Evolutionary conservation across 2,797 vertebrate species (phyloP).

Genomic region (Amniataba percoides): DNA sequence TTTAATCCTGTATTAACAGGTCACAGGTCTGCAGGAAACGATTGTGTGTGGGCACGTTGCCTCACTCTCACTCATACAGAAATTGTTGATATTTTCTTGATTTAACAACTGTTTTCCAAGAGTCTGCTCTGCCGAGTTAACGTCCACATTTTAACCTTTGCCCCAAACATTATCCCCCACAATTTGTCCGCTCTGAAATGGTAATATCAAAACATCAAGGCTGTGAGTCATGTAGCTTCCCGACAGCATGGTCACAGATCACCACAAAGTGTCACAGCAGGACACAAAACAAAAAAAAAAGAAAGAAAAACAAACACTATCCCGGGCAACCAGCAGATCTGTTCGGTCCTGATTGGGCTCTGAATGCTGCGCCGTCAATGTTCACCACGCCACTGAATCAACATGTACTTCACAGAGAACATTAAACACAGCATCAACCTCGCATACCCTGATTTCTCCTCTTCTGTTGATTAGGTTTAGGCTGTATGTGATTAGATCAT

Average conservation of each 20-base stretch:
- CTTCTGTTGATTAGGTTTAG: neutral
- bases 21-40: neutral
- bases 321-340: conserved; percentile 10
- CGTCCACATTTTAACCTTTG: neutral
- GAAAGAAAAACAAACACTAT: conserved; percentile 22
- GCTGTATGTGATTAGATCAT: neutral
- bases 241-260: conserved; percentile 20
- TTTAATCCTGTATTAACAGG: conserved; percentile 5
- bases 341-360: conserved; percentile 7
- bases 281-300: conserved; percentile 16
- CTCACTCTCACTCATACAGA: neutral
- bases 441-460: neutral
- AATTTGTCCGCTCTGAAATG: conserved; percentile 12
- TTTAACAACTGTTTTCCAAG: neutral
- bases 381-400: neutral
- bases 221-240: conserved; percentile 45
- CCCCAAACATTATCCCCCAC: conserved; percentile 5
- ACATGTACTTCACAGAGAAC: conserved; percentile 7
- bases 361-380: neutral
- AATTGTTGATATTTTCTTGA: neutral
- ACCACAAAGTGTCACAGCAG: conserved; percentile 24
- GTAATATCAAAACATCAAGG: conserved; percentile 27
- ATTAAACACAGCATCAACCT: conserved; percentile 3
- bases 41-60: neutral
- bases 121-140: neutral